A percentile compares a stretch with the other conserved stretches of the same genome.
These are phyloP conservation scores for Andricus grossulariae DNA, from an alignment of 1,140 invertebrate species.

Conservation along the genomic window DNA sequence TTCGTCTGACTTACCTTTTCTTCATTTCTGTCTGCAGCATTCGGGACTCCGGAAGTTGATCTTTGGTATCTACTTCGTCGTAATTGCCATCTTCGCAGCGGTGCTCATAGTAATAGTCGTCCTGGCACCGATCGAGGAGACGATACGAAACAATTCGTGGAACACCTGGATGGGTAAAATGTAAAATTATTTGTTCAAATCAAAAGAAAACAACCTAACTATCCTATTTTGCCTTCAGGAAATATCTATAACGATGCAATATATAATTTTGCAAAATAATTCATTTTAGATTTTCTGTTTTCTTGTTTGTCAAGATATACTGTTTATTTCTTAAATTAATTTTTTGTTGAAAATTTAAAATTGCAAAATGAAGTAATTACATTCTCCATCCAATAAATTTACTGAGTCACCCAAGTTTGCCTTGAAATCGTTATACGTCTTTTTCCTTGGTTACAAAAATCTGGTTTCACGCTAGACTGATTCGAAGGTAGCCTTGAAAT, in stretches of 20 bases:
- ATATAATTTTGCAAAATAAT: too few relatives aligned
- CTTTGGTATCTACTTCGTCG: conserved; percentile 84
- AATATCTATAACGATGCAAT: too few relatives aligned
- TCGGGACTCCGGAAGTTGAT: conserved; percentile 84
- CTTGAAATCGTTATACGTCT: conserved; percentile 10
- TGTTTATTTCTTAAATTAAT: not conserved
- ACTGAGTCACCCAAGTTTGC: not conserved
- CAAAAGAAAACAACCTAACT: not conserved
- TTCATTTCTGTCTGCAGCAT: conserved; percentile 79
- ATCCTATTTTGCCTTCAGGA: too few relatives aligned
- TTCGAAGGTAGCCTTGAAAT: not conserved
- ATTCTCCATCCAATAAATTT: not conserved
- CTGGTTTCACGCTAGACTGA: conserved; percentile 27
- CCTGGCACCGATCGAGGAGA: conserved; percentile 83
- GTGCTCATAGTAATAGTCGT: conserved; percentile 84
- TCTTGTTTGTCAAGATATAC: not conserved
- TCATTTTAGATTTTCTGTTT: too few relatives aligned
- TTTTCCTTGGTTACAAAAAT: not conserved
- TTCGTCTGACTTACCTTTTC: conserved; percentile 1
- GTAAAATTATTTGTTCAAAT: conserved; percentile 25
- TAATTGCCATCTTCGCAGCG: conserved; percentile 79
- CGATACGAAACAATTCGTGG: conserved; percentile 55
- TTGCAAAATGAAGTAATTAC: too few relatives aligned
- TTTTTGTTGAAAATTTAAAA: too few relatives aligned
- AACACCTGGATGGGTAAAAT: conserved; percentile 56